Base-by-base conservation (phyloP, 2,113 vertebrate species). In the Micromys minutus region DNA sequence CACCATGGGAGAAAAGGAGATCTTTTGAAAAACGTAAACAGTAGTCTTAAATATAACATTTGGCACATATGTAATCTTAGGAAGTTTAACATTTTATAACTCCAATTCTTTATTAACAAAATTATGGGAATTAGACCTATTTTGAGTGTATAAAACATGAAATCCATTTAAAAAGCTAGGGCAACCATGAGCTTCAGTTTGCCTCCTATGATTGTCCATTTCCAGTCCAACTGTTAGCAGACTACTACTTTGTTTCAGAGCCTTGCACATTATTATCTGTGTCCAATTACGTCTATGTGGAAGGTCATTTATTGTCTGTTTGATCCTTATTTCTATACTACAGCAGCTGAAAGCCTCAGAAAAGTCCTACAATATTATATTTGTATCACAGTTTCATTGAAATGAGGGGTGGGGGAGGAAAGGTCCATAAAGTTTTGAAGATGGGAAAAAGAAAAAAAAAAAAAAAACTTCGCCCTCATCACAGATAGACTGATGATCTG, bases 401-500 rank as follows among this genome's bases (percentile, higher is more conserved):
- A 85, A 9, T 42, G 42, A 9, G 7, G 15, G 69, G 34, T 59
- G 2, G 42, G 42, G 39, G n/a, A 29, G n/a, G 75, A 17, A 24
- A 67, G 10, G n/a, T 12, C 59, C 13, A 34, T 17, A n/a, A 67
- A 55, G 52, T 65, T 24, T 29, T 57, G 31, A 87, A 75, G 55
- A 69, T 47, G 11, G 36, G 75, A 86, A 79, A 65, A 2, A 69
- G 93, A 47, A 80, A 59, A 13, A n/a, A n/a, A n/a, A n/a, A n/a
- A 50, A 94, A 42, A 87, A 80, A 59, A 13, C 4, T 12, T 22
- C 42, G 16, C 7, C 16, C 9, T 84, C 34, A 31, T 1, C 50
- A 39, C 5, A 79, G 8, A 5, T 3, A 83, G 39, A 10, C 50
- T 34, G 0, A 0, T 0, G 4, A 3, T 55, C 6, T 4, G 0